Conservation (phyloP, 2,797 vertebrate genomes). For the Gastrophryne carolinensis region DNA sequence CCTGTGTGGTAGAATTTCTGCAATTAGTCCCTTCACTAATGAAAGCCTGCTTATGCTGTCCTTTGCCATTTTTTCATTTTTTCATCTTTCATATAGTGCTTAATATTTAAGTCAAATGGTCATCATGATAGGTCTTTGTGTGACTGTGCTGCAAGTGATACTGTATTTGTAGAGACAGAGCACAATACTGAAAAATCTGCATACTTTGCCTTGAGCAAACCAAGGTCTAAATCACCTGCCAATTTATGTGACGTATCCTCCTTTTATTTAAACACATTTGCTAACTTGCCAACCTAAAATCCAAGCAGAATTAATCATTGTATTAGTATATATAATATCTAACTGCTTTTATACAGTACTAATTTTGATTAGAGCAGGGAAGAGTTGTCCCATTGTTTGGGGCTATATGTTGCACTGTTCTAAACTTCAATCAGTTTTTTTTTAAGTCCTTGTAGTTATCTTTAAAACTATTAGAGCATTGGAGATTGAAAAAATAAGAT, state of each 20-base stretch:
- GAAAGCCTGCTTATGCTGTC: background rate
- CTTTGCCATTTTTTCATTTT: background rate
- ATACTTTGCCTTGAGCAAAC: slow-evolving; percentile 15
- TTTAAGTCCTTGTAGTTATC: too few species aligned
- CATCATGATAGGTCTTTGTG: background rate
- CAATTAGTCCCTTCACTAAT: background rate
- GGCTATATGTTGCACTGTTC: too few species aligned
- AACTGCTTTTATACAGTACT: too few species aligned
- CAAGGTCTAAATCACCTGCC: slow-evolving; percentile 31
- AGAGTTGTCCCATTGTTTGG: too few species aligned
- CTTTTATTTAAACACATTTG: slow-evolving; percentile 16
- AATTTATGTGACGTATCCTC: slow-evolving; percentile 14
- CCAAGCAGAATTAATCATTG: too few species aligned
- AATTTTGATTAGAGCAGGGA: too few species aligned
- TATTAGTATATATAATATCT: too few species aligned
- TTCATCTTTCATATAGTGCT: background rate
- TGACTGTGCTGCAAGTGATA: background rate
- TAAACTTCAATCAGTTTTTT: too few species aligned
- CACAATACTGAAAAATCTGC: slow-evolving; percentile 10
- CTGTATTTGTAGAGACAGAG: slow-evolving; percentile 12
- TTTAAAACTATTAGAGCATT: too few species aligned
- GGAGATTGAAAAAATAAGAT: too few species aligned
- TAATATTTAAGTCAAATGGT: background rate
- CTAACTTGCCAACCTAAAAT: too few species aligned
- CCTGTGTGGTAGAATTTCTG: background rate